Percentiles rank a stretch among this genome's conserved stretches.
Conservation (phyloP, 2,797 vertebrate species). For the Hozukius guyotensis region DNA sequence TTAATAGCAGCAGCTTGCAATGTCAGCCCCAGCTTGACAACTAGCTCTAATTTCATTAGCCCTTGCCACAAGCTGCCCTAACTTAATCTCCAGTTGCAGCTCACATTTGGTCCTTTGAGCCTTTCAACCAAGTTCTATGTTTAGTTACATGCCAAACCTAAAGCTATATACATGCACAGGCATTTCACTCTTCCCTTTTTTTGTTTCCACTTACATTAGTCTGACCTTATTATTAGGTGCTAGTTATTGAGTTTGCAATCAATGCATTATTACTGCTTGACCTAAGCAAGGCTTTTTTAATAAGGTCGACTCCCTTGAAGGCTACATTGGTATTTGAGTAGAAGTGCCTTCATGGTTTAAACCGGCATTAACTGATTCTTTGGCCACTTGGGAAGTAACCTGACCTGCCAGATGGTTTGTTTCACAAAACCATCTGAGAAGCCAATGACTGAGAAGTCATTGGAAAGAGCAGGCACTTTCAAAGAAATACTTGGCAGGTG, state of each 20-base stretch:
- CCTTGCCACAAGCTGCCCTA: conserved; percentile 23
- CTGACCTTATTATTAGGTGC: neutral
- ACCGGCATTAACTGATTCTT: neutral
- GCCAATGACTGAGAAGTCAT: too few species aligned
- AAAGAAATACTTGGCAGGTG: too few species aligned
- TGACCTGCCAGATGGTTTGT: too few species aligned
- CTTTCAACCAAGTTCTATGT: neutral
- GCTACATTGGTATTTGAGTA: neutral
- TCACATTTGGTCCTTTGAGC: neutral
- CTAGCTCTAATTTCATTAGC: conserved; percentile 50
- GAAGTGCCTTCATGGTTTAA: neutral
- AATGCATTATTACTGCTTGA: neutral
- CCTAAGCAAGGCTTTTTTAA: neutral
- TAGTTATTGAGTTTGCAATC: conserved; percentile 6
- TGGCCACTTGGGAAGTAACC: neutral
- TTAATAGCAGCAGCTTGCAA: conserved; percentile 36
- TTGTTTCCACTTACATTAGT: neutral
- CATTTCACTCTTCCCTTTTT: neutral
- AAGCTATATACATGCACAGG: neutral
- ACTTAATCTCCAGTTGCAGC: conserved; percentile 11
- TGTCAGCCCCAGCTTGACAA: conserved; percentile 34
- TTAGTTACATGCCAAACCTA: neutral
- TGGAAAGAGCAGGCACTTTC: too few species aligned
- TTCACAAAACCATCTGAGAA: too few species aligned
- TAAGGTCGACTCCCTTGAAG: neutral